Conservation (phyloP, 2,888 invertebrate genomes). For the Cephus spinipes region DNA sequence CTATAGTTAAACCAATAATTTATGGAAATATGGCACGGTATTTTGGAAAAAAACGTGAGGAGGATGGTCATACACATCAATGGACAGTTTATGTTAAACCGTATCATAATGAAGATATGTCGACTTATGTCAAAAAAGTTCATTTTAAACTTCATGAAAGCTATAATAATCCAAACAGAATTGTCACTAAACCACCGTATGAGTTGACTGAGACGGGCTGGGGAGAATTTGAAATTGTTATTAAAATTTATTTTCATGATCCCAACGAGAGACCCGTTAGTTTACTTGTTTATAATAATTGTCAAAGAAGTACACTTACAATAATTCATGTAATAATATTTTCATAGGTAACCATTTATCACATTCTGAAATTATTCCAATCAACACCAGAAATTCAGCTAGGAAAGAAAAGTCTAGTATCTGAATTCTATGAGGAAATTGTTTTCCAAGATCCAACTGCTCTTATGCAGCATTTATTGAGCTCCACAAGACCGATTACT, state of each 20-base stretch:
- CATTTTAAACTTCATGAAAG: constrained; percentile 98
- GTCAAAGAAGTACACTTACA: not conserved
- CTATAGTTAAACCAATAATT: constrained; percentile 93
- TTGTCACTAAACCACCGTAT: constrained; percentile 94
- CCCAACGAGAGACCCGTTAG: constrained; percentile 93
- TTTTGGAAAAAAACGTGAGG: constrained; percentile 96
- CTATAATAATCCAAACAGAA: constrained; percentile 93
- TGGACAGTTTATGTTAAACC: constrained; percentile 99
- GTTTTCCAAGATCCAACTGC: constrained; percentile 93
- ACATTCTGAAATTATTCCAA: constrained; percentile 94
- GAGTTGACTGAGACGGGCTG: constrained; percentile 98
- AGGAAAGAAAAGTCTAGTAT: constrained; percentile 81
- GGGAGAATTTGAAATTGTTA: constrained; percentile 99
- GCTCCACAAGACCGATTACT: constrained; percentile 80
- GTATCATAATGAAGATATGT: constrained; percentile 93
- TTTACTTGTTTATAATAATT: constrained; percentile 34
- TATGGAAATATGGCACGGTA: constrained; percentile 96
- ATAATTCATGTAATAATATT: constrained; percentile 24
- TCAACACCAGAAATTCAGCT: constrained; percentile 69
- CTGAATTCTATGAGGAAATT: constrained; percentile 96
- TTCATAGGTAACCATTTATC: constrained; percentile 91
- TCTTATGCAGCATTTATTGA: constrained; percentile 89
- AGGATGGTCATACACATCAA: constrained; percentile 98
- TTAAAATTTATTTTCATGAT: constrained; percentile 97
- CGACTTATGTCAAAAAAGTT: constrained; percentile 92